Evolutionary conservation across 2,113 vertebrate species (phyloP).

Genomic region (Acanthisitta chloris): DNA sequence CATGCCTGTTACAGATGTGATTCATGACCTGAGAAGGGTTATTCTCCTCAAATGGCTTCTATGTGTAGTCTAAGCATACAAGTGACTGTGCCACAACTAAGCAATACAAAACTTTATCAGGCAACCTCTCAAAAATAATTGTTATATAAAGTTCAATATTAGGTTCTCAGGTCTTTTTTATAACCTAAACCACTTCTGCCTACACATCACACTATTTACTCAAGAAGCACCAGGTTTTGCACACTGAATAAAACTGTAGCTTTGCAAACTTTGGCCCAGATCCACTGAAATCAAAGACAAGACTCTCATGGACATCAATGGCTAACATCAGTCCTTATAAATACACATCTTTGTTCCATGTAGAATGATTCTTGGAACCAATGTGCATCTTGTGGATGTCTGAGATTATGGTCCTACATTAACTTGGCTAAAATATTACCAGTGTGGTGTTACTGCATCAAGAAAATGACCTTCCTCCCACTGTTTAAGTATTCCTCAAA

Average conservation of each 20-base stretch:
- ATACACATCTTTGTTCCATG: not conserved
- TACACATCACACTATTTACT: not conserved
- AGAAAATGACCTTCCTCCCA: not conserved
- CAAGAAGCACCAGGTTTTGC: conserved; percentile 24
- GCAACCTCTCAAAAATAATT: conserved; percentile 42
- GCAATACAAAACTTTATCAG: conserved; percentile 59
- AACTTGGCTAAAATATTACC: not conserved
- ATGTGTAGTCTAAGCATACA: not conserved
- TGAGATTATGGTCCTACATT: not conserved
- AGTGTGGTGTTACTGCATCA: not conserved
- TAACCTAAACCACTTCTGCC: conserved; percentile 51
- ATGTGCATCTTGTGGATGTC: not conserved
- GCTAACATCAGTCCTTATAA: not conserved
- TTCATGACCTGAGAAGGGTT: conserved; percentile 29
- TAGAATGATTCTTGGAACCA: not conserved
- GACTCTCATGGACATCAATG: not conserved
- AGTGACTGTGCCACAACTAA: conserved; percentile 53
- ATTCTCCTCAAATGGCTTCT: not conserved
- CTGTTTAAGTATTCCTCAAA: not conserved
- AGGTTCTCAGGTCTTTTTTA: conserved; percentile 66
- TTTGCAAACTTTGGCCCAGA: not conserved
- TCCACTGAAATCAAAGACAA: not conserved
- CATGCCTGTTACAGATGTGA: not conserved
- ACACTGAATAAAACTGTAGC: not conserved
- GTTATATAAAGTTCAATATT: conserved; percentile 19